Evolutionary conservation across 2,888 invertebrate genomes (phyloP).

Genomic region (Amphipyra berbera): DNA sequence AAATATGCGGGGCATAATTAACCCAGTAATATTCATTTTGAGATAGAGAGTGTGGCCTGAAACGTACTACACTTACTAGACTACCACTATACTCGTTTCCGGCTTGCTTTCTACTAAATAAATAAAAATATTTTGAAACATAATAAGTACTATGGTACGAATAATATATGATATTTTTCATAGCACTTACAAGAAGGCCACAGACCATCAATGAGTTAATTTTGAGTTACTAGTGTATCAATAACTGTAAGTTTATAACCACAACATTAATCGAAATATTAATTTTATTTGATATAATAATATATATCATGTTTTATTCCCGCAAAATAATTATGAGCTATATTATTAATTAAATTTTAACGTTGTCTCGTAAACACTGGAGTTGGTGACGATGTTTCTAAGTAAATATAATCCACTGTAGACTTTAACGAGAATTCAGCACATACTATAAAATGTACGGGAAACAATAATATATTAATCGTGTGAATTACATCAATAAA

Average conservation of each 20-base stretch:
- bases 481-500: constrained; percentile 49
- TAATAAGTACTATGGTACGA: too few species aligned
- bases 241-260: constrained; percentile 10
- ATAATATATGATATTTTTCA: too few species aligned
- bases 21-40: neutral
- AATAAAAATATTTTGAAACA: too few species aligned
- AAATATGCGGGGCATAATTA: neutral
- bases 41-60: too few species aligned
- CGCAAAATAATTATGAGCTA: constrained; percentile 13
- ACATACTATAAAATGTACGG: constrained; percentile 21
- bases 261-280: neutral
- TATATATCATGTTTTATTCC: constrained; percentile 8
- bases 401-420: constrained; percentile 19
- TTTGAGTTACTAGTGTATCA: too few species aligned
- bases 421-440: constrained; percentile 15
- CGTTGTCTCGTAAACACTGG: constrained; percentile 17
- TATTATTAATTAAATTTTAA: constrained; percentile 36
- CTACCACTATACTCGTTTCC: too few species aligned
- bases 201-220: too few species aligned
- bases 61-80: too few species aligned
- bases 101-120: too few species aligned
- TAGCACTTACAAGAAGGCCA: too few species aligned
- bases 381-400: constrained; percentile 24
- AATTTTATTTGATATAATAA: constrained; percentile 4
- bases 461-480: constrained; percentile 29